Conservation (phyloP, 2,113 vertebrate species). For the Macrotis lagotis region DNA sequence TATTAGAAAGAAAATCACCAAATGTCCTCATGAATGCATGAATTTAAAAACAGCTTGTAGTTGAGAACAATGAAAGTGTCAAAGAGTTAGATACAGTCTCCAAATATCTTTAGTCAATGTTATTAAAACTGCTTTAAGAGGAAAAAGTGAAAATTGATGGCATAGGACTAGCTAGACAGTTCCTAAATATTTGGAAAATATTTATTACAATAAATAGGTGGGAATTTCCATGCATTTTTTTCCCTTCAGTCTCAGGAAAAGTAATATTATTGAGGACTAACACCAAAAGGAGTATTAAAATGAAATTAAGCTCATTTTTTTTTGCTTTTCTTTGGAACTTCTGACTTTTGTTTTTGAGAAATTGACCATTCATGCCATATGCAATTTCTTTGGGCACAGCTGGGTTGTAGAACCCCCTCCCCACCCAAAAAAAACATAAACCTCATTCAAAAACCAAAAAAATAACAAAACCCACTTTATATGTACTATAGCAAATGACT, state of each 20-base stretch:
- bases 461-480: constrained; percentile 21
- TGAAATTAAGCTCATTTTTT: constrained; percentile 44
- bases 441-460: not conserved
- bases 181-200: constrained; percentile 13
- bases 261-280: not conserved
- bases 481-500: constrained; percentile 40
- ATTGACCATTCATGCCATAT: constrained; percentile 22
- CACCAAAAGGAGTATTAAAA: constrained; percentile 42
- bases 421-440: no score
- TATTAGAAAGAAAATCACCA: not conserved
- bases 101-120: not conserved
- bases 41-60: not conserved
- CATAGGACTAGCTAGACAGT: not conserved
- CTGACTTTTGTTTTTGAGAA: constrained; percentile 41
- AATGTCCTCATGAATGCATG: constrained; percentile 23
- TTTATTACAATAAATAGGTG: not conserved
- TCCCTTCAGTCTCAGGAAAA: not conserved
- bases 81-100: not conserved
- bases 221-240: constrained; percentile 23
- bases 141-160: not conserved
- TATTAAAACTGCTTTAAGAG: not conserved
- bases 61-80: not conserved
- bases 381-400: constrained; percentile 7
- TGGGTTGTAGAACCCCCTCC: not conserved
- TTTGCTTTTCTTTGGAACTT: constrained; percentile 26